Evolutionary conservation across 2,113 vertebrate genomes (phyloP), one percentile per base, ranked within the genome.

Genomic region (Excalfactoria chinensis): DNA sequence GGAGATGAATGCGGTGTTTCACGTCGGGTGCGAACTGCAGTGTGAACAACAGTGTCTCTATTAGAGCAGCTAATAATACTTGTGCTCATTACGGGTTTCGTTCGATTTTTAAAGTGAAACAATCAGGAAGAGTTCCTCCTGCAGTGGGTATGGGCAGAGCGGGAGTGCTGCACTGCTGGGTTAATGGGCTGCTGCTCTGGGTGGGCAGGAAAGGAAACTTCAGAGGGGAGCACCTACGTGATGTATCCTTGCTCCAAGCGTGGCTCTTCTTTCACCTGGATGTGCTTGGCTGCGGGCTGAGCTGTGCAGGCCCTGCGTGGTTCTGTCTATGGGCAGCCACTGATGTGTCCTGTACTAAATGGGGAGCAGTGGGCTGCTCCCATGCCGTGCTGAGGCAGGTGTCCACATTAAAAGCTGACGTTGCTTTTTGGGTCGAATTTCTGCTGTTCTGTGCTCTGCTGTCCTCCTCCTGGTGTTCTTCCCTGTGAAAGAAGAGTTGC

Each of bases 71-170:
- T 82, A 48, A 74, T 82, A 43, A 74, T 84, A 64, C 20, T 81
- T 69, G 71, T 17, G 37, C 53, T 96, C 56, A 19, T 93, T 86
- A 53, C 5, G 41, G 81, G 15, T 44, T 88, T 80, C 92, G 48
- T 93, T 93, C 80, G 64, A 22, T 76, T 88, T 28, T 69, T 75
- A 4, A 80, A 93, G 83, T 55, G 60, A 94, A 91, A 88, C 68
- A 83, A 56, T 73, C 56, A 56, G 56, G 75, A 53, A 51, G 75
- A 91, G 75, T 49, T 85, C 14, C 75, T 73, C 88, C 93, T 53
- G 19, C 70, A 35, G 15, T 30, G 53, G 71, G 23, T 71, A 32
- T 30, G 78, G 85, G 26, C 82, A 89, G 82, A 17, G 44, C 10
- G 23, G 78, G 72, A 62, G 30, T 11, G 2, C 55, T 53, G 62